phyloP scores from a whole-genome alignment of 2,113 vertebrate species.

The Nestor notabilis region DNA sequence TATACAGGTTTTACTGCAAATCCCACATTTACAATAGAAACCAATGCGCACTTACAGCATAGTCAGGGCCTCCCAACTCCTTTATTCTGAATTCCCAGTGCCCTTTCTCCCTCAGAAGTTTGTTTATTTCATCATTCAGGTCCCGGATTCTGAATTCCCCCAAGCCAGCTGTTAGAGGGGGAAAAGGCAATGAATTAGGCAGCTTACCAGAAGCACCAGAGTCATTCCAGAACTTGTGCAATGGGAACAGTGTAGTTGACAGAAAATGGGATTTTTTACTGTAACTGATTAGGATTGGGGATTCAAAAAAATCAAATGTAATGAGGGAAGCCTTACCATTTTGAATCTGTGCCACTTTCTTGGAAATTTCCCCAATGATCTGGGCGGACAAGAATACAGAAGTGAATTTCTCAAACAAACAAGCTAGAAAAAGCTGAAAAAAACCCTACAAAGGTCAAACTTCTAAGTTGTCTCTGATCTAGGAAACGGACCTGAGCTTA shows the following conservation, averaged over 20 bases:
- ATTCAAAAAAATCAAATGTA: neutral
- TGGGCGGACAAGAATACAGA: slow-evolving; percentile 55
- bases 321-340: slow-evolving; percentile 83
- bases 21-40: neutral
- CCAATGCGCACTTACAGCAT: slow-evolving; percentile 76
- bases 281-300: neutral
- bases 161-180: slow-evolving; percentile 83
- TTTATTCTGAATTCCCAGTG: slow-evolving; percentile 97
- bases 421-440: neutral
- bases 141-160: slow-evolving; percentile 97
- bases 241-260: neutral
- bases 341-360: slow-evolving; percentile 98
- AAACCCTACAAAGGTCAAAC: neutral
- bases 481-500: neutral
- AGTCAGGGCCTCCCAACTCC: slow-evolving; percentile 93
- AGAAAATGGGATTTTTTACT: neutral
- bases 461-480: neutral
- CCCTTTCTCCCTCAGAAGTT: slow-evolving; percentile 94
- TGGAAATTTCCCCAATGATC: slow-evolving; percentile 99
- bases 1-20: neutral
- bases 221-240: neutral
- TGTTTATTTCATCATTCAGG: slow-evolving; percentile 98
- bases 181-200: neutral
- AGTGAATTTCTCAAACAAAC: neutral
- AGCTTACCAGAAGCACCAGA: neutral